These are phyloP conservation scores for Drosophila arawakana DNA, from an alignment of 1,140 invertebrate genomes.

Conservation along the genomic window DNA sequence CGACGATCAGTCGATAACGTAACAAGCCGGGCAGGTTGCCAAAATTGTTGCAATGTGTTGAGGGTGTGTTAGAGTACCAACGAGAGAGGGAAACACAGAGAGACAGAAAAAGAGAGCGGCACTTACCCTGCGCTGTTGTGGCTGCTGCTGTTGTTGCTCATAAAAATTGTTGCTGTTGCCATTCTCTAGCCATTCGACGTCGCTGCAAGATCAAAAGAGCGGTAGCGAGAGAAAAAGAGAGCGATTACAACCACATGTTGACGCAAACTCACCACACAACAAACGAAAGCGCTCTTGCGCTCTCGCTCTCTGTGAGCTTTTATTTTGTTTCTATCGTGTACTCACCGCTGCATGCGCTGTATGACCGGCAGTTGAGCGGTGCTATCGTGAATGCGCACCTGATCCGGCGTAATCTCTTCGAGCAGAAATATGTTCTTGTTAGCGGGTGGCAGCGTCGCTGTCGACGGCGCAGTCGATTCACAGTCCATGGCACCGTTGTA, in stretches of 20 bases:
- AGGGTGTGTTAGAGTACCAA: constrained; percentile 27
- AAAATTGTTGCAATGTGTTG: constrained; percentile 67
- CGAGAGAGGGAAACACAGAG: background rate
- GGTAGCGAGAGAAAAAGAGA: constrained; percentile 22
- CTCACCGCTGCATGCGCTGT: constrained; percentile 85
- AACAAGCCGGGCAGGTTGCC: constrained; percentile 73
- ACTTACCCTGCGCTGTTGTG: constrained; percentile 69
- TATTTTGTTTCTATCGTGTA: background rate
- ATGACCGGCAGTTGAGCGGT: constrained; percentile 89
- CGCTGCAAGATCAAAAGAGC: constrained; percentile 62
- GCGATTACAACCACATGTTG: constrained; percentile 69
- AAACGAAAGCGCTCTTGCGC: constrained; percentile 36
- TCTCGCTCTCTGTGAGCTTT: constrained; percentile 7
- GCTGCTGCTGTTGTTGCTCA: constrained; percentile 63
- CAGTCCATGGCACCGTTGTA: constrained; percentile 45
- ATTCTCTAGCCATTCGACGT: constrained; percentile 73
- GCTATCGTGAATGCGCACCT: constrained; percentile 92
- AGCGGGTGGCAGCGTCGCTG: constrained; percentile 41
- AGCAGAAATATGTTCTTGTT: constrained; percentile 76
- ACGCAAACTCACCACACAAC: constrained; percentile 77
- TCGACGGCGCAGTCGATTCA: constrained; percentile 24
- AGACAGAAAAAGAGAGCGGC: constrained; percentile 17
- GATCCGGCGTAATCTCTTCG: constrained; percentile 85
- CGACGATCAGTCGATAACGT: constrained; percentile 62
- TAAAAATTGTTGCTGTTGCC: constrained; percentile 70